These are phyloP conservation scores for Zaprionus davidi DNA, from an alignment of 1,140 invertebrate species.

Conservation along the genomic window DNA sequence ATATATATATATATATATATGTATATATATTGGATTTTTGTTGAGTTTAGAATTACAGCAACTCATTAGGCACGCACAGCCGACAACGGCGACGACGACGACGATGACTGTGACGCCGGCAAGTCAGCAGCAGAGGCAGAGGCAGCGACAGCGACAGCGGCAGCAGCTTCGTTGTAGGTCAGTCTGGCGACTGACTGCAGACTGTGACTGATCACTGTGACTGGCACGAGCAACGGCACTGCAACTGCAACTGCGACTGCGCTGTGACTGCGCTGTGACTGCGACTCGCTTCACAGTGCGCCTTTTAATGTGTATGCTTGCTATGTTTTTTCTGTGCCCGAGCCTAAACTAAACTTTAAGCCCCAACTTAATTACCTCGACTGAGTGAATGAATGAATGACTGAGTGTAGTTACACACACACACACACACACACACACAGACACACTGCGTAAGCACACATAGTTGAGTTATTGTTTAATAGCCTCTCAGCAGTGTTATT, in stretches of 20 bases:
- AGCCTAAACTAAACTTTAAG: conserved; percentile 63
- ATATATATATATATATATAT: conserved; percentile 5
- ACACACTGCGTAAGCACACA: conserved; percentile 22
- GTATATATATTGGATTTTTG: conserved; percentile 43
- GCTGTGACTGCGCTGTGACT: conserved; percentile 9
- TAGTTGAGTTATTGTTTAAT: conserved; percentile 55
- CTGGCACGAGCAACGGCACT: conserved; percentile 19
- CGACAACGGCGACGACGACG: conserved; percentile 35
- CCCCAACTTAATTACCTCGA: conserved; percentile 73
- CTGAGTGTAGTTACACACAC: conserved; percentile 34
- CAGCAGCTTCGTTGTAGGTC: conserved; percentile 66
- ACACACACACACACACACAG: conserved; percentile 11
- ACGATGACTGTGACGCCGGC: conserved; percentile 36
- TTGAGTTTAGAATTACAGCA: conserved; percentile 74
- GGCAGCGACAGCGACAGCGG: conserved; percentile 17
- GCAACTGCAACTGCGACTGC: conserved; percentile 25
- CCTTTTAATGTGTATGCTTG: not conserved
- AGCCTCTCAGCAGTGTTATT: conserved; percentile 37
- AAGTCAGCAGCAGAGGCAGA: conserved; percentile 35
- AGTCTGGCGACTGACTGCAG: conserved; percentile 44
- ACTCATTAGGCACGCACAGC: conserved; percentile 82
- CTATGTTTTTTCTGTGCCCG: conserved; percentile 1
- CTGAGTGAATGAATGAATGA: conserved; percentile 26
- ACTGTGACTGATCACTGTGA: conserved; percentile 32
- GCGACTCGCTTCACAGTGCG: not conserved